These are phyloP conservation scores for Chloropsis hardwickii DNA, from an alignment of 2,113 vertebrate genomes.

Conservation along the genomic window DNA sequence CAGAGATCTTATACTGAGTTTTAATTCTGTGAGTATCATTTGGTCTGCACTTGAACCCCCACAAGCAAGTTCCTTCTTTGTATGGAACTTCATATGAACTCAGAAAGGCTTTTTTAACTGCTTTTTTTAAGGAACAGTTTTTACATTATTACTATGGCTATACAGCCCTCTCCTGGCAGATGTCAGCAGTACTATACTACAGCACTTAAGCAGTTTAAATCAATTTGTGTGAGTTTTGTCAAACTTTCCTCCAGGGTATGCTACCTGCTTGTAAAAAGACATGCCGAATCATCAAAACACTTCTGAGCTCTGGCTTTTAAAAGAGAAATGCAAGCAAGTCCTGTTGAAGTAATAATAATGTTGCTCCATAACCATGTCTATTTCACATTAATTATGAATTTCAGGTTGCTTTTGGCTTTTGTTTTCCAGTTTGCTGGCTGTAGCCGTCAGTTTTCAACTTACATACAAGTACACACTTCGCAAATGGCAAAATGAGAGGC, in stretches of 20 bases:
- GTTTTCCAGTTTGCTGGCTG: not conserved
- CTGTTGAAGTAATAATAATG: not conserved
- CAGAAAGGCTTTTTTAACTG: not conserved
- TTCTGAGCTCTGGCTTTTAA: not conserved
- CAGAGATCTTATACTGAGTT: not conserved
- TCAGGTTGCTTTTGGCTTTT: not conserved
- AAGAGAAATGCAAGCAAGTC: not conserved
- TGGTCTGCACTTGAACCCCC: not conserved
- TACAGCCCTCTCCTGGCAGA: not conserved
- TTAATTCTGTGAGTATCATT: not conserved
- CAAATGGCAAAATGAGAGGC: not conserved
- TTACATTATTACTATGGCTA: not conserved
- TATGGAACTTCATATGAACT: not conserved
- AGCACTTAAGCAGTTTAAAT: not conserved
- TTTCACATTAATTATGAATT: not conserved
- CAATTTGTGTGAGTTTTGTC: not conserved
- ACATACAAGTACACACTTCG: too few relatives aligned
- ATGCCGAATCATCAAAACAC: not conserved
- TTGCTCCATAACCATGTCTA: not conserved
- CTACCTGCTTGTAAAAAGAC: not conserved
- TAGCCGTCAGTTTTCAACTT: not conserved
- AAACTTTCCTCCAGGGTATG: not conserved
- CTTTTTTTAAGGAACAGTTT: not conserved
- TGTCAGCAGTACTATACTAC: not conserved
- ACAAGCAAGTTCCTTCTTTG: not conserved